Percentiles rank a stretch among this genome's conserved stretches.
Evolutionary conservation across 2,888 invertebrate genomes (phyloP).

Genomic region (Cistogaster globosa): DNA sequence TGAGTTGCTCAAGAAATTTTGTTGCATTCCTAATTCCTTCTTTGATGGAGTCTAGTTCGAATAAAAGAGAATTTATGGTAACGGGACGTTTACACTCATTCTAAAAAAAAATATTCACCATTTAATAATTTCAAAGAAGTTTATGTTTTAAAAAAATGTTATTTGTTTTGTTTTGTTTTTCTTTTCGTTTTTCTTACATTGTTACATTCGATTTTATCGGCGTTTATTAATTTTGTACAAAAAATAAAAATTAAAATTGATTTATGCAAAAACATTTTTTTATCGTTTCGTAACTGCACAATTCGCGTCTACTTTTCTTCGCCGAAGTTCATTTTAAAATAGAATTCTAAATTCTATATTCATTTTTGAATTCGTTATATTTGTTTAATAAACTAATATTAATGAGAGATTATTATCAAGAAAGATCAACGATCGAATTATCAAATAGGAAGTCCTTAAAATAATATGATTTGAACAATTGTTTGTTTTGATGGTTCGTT

Average conservation of each 20-base stretch:
- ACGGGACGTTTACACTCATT: constrained; percentile 40
- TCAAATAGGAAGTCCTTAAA: background rate
- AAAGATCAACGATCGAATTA: background rate
- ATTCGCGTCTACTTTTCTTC: background rate
- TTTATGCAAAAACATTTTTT: constrained; percentile 18
- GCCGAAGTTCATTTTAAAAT: constrained; percentile 20
- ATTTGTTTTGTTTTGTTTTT: background rate
- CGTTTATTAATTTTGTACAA: background rate
- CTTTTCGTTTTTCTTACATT: constrained; percentile 43
- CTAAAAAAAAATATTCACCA: background rate
- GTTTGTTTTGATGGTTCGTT: background rate
- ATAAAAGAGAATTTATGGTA: constrained; percentile 16
- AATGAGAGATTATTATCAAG: constrained; percentile 1
- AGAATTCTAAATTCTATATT: background rate
- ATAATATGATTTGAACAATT: background rate
- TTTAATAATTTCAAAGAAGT: background rate
- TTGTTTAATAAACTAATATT: background rate
- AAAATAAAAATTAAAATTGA: constrained; percentile 4
- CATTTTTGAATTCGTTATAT: background rate
- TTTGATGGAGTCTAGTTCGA: constrained; percentile 24
- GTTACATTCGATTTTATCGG: constrained; percentile 37
- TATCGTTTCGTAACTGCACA: background rate
- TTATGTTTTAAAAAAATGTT: background rate
- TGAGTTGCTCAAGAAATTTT: constrained; percentile 12
- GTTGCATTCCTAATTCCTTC: constrained; percentile 31